A percentile compares a stretch with the other conserved stretches of the same genome.
phyloP scores from a whole-genome alignment of 2,888 invertebrate genomes.

The Melitaea athalia region DNA sequence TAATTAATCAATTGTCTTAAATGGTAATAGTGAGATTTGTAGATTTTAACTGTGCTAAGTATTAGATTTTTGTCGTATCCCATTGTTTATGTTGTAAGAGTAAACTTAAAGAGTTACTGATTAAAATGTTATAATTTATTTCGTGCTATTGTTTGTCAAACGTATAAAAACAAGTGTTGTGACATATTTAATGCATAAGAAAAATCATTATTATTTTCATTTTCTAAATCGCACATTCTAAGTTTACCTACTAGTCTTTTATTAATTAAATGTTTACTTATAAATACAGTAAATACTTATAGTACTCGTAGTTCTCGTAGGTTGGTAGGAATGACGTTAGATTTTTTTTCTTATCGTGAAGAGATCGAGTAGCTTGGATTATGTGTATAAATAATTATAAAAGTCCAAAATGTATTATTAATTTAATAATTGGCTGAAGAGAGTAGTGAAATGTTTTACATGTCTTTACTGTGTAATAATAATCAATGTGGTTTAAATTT shows the following conservation, averaged over 20 bases:
- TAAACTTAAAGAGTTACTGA: not conserved
- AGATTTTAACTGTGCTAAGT: no score
- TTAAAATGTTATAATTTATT: not conserved
- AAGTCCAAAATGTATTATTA: not conserved
- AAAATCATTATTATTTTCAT: not conserved
- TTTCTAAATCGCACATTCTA: no score
- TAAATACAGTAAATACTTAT: not conserved
- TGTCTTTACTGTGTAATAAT: not conserved
- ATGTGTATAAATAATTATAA: slow-evolving; percentile 4
- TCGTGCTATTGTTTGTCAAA: not conserved
- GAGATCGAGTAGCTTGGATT: not conserved
- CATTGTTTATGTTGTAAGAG: not conserved
- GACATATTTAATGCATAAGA: slow-evolving; percentile 3
- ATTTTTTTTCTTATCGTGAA: not conserved
- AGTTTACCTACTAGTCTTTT: not conserved
- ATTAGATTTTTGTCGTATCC: no score
- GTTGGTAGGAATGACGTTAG: not conserved
- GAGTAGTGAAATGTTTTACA: not conserved
- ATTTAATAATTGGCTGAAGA: not conserved
- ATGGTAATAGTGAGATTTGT: no score
- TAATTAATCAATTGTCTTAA: no score
- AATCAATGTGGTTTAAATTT: not conserved
- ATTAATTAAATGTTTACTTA: not conserved
- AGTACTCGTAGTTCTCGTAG: not conserved
- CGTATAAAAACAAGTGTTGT: slow-evolving; percentile 6